These are phyloP conservation scores for Bothrops jararaca DNA, from an alignment of 2,113 vertebrate genomes.

Conservation along the genomic window DNA sequence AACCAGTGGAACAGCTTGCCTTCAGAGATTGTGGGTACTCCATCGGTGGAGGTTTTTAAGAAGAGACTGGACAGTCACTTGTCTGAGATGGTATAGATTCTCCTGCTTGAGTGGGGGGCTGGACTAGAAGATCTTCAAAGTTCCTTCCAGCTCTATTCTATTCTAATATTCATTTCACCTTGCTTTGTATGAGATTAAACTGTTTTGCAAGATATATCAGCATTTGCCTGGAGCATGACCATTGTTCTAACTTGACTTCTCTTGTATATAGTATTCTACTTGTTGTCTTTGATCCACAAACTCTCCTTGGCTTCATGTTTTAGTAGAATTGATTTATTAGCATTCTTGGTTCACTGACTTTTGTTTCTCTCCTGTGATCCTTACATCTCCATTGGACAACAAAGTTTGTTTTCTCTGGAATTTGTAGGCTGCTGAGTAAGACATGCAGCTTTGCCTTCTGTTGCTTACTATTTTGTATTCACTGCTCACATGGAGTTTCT, in stretches of 20 bases:
- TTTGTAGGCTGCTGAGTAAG: constrained; percentile 8
- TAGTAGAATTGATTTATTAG: neutral
- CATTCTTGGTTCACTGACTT: neutral
- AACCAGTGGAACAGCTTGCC: too few species aligned
- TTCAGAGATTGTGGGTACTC: too few species aligned
- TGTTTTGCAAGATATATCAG: neutral
- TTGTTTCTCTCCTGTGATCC: neutral
- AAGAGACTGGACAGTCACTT: too few species aligned
- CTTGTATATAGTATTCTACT: neutral
- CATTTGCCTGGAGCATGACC: neutral
- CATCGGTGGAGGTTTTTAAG: too few species aligned
- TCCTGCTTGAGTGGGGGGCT: too few species aligned
- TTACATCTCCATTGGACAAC: neutral
- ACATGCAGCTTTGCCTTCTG: constrained; percentile 31
- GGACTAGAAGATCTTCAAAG: too few species aligned
- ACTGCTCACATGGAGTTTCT: neutral
- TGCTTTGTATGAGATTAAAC: neutral
- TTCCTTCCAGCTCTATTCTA: too few species aligned
- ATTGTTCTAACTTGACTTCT: neutral
- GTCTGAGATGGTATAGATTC: too few species aligned
- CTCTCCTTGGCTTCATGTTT: neutral
- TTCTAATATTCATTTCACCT: neutral
- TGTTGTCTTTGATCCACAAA: neutral
- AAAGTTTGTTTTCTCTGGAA: constrained; percentile 3
- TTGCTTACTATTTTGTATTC: constrained; percentile 7